Conservation (phyloP, 2,888 invertebrate genomes). For the Xylota sylvarum region DNA sequence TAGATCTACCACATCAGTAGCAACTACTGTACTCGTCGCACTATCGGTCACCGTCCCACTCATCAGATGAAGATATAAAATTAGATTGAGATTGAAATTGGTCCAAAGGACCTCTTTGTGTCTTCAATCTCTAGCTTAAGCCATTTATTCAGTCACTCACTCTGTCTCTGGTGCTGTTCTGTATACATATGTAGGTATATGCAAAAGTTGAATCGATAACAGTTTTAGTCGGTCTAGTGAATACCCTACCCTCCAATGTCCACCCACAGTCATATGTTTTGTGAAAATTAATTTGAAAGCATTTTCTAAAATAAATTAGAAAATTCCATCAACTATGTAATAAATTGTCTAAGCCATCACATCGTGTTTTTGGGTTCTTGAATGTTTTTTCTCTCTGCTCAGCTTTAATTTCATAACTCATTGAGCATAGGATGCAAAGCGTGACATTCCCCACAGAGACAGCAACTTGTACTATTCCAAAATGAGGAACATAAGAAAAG, state of each 20-base stretch:
- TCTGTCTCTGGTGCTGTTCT: neutral
- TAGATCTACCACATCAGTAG: conserved; percentile 19
- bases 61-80: conserved; percentile 58
- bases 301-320: conserved; percentile 68
- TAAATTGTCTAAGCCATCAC: conserved; percentile 39
- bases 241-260: neutral
- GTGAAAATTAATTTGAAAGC: conserved; percentile 60
- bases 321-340: conserved; percentile 60
- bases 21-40: conserved; percentile 2
- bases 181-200: neutral
- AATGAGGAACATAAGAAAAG: conserved; percentile 10
- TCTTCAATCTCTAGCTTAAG: conserved; percentile 33
- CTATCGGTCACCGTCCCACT: conserved; percentile 18
- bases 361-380: conserved; percentile 47
- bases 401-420: conserved; percentile 84
- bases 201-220: conserved; percentile 26
- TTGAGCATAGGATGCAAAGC: conserved; percentile 79
- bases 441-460: conserved; percentile 33
- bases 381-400: conserved; percentile 15
- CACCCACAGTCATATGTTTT: conserved; percentile 34
- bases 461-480: neutral
- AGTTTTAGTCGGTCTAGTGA: conserved; percentile 10
- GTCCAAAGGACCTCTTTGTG: conserved; percentile 27
- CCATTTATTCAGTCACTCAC: conserved; percentile 53
- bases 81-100: conserved; percentile 68